A percentile compares a stretch with the other conserved stretches of the same genome.
phyloP scores from a whole-genome alignment of 2,113 vertebrate genomes.

The Synodontis membranacea region DNA sequence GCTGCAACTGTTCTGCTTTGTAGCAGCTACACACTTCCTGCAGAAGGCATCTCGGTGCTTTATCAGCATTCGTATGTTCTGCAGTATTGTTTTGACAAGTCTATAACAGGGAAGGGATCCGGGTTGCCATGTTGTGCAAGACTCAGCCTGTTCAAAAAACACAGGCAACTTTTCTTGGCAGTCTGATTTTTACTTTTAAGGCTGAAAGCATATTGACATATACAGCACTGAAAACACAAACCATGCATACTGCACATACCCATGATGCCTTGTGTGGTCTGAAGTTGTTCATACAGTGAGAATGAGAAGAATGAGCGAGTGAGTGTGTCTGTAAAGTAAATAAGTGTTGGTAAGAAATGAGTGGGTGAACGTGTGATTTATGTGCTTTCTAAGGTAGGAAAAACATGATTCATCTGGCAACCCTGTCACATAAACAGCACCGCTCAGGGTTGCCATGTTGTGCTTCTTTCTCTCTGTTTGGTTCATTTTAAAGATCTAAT shows the following conservation, averaged over 20 bases:
- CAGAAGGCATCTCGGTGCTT: background rate
- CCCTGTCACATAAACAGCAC: background rate
- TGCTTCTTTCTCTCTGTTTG: rapidly evolving
- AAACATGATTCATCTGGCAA: background rate
- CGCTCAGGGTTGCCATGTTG: background rate
- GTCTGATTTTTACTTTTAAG: too few relatives aligned
- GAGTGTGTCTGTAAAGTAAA: background rate
- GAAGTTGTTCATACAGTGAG: background rate
- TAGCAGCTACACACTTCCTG: background rate
- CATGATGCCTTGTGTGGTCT: background rate
- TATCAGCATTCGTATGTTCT: background rate
- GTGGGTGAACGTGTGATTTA: background rate
- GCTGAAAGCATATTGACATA: too few relatives aligned
- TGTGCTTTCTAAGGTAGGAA: background rate
- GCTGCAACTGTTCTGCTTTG: background rate
- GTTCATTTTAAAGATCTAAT: background rate
- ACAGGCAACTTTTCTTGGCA: too few relatives aligned
- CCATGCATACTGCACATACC: background rate
- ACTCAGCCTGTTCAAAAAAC: background rate
- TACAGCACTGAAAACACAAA: background rate
- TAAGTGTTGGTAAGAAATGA: background rate
- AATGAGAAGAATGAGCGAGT: background rate
- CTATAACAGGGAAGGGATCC: background rate
- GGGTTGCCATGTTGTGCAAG: background rate
- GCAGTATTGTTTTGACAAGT: slow-evolving; percentile 8